phyloP scores from a whole-genome alignment of 2,113 vertebrate genomes.

The Ictalurus furcatus region DNA sequence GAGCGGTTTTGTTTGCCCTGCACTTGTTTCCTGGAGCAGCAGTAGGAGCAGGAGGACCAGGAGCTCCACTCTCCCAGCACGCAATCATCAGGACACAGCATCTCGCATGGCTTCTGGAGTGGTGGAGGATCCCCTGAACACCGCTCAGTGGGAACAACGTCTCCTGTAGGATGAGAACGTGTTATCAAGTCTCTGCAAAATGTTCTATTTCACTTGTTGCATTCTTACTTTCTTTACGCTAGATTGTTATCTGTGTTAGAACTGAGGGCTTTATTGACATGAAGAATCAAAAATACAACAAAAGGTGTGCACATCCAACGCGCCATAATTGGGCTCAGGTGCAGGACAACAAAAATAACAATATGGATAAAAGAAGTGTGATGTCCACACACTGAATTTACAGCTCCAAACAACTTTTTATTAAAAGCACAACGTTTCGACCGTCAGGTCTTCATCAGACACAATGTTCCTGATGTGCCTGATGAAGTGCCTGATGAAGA shows the following conservation, averaged over 20 bases:
- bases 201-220: neutral
- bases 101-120: conserved; percentile 69
- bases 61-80: conserved; percentile 76
- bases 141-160: conserved; percentile 67
- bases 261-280: neutral
- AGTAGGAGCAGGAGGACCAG: conserved; percentile 82
- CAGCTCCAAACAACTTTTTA: too few species aligned
- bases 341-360: too few species aligned
- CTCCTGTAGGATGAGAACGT: conserved; percentile 66
- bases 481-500: too few species aligned
- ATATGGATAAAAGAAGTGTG: too few species aligned
- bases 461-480: too few species aligned
- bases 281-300: too few species aligned
- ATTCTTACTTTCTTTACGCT: neutral
- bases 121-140: conserved; percentile 70
- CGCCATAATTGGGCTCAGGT: too few species aligned
- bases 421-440: too few species aligned
- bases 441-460: too few species aligned
- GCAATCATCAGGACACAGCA: conserved; percentile 79
- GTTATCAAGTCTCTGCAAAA: neutral
- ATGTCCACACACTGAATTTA: too few species aligned
- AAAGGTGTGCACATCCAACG: too few species aligned
- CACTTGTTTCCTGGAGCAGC: conserved; percentile 77
- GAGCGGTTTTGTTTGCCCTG: conserved; percentile 79
- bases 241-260: neutral